Conservation (phyloP, 2,888 invertebrate species). For the Parnassius apollo region DNA sequence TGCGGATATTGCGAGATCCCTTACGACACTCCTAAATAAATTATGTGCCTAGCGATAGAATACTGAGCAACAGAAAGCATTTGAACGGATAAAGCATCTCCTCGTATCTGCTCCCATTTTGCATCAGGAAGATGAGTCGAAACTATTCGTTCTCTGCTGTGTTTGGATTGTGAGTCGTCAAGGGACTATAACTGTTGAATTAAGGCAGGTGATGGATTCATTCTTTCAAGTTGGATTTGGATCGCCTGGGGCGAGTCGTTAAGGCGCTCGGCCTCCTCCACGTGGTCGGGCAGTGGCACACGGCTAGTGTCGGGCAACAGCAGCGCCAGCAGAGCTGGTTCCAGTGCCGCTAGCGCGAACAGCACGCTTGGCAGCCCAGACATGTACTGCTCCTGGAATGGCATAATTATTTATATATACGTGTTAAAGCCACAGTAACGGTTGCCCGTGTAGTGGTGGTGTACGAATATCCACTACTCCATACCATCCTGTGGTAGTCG, state of each 20-base stretch:
- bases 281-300: slow-evolving; percentile 54
- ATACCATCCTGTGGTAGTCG: no score
- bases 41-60: slow-evolving; percentile 25
- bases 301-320: slow-evolving; percentile 65
- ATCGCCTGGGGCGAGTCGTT: slow-evolving; percentile 40
- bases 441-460: no score
- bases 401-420: not conserved
- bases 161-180: no score
- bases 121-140: slow-evolving; percentile 13
- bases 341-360: slow-evolving; percentile 60
- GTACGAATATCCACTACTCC: no score
- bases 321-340: slow-evolving; percentile 57
- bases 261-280: slow-evolving; percentile 57
- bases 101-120: slow-evolving; percentile 22
- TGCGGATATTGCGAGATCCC: slow-evolving; percentile 33
- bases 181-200: no score
- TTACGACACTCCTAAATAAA: slow-evolving; percentile 32
- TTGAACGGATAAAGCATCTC: slow-evolving; percentile 3
- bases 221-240: slow-evolving; percentile 31
- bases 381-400: slow-evolving; percentile 59
- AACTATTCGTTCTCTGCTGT: not conserved
- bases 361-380: slow-evolving; percentile 59
- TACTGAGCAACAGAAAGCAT: slow-evolving; percentile 18
- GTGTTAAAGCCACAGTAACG: no score
- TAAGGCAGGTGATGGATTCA: slow-evolving; percentile 5